phyloP scores from a whole-genome alignment of 2,113 vertebrate species.

The Hyaena hyaena region DNA sequence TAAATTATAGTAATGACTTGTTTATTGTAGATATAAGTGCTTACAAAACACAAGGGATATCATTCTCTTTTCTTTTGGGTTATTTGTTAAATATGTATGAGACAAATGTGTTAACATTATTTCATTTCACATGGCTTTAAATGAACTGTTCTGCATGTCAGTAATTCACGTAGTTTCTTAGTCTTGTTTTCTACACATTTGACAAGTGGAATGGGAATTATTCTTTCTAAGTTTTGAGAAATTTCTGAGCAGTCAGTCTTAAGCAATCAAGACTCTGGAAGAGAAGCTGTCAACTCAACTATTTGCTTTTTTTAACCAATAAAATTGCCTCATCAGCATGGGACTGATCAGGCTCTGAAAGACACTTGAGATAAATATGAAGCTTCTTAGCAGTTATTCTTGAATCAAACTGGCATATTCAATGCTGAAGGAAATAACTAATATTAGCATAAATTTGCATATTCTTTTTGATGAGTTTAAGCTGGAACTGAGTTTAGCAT shows the following conservation, averaged over 20 bases:
- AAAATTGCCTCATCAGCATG: conserved; percentile 44
- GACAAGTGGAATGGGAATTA: background rate
- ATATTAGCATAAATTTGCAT: conserved; percentile 71
- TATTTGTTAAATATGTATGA: conserved; percentile 72
- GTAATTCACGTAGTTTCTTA: background rate
- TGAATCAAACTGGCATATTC: conserved; percentile 37
- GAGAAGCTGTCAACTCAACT: background rate
- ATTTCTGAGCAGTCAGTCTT: background rate
- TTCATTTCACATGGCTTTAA: conserved; percentile 49
- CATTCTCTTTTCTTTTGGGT: conserved; percentile 50
- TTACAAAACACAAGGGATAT: background rate
- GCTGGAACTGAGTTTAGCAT: conserved; percentile 8
- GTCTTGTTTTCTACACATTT: conserved; percentile 42
- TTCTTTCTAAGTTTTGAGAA: background rate
- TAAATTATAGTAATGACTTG: background rate
- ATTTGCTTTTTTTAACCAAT: conserved; percentile 23
- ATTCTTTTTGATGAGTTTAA: conserved; percentile 70
- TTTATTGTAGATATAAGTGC: background rate
- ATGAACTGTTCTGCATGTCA: conserved; percentile 60
- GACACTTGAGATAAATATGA: conserved; percentile 24
- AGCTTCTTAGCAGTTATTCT: conserved; percentile 41
- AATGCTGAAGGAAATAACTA: conserved; percentile 61
- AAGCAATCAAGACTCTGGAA: conserved; percentile 15
- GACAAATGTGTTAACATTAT: conserved; percentile 33
- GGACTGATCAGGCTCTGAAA: background rate